Evolutionary conservation across 2,113 vertebrate species (phyloP).

Genomic region (Procavia capensis): DNA sequence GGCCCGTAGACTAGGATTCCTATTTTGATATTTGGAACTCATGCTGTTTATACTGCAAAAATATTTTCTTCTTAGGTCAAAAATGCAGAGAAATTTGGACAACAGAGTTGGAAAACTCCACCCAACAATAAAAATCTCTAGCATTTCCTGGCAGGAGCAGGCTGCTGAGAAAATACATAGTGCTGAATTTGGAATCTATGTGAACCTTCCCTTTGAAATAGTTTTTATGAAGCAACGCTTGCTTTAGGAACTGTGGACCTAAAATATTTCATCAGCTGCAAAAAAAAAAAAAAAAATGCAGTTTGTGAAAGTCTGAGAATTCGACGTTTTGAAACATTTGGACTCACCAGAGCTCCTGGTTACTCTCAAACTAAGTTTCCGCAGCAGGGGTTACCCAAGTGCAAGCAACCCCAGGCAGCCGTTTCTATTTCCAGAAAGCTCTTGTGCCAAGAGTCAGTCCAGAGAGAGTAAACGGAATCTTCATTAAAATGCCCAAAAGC

Average conservation of each 20-base stretch:
- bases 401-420: conserved; percentile 22
- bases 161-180: background rate
- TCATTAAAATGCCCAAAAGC: conserved; percentile 57
- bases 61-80: background rate
- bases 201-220: background rate
- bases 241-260: background rate
- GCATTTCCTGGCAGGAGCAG: background rate
- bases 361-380: conserved; percentile 57
- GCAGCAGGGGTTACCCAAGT: conserved; percentile 49
- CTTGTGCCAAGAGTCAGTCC: conserved; percentile 56
- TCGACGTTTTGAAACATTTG: conserved; percentile 45
- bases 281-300: background rate
- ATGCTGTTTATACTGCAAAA: background rate
- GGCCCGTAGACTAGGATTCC: background rate
- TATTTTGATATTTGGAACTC: background rate
- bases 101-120: conserved; percentile 25
- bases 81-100: background rate
- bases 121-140: background rate
- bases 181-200: background rate
- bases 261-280: conserved; percentile 50
- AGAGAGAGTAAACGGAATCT: conserved; percentile 46
- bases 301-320: background rate
- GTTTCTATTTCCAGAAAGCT: conserved; percentile 66
- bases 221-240: conserved; percentile 17
- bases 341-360: conserved; percentile 19